phyloP scores from a whole-genome alignment of 2,797 vertebrate genomes.

The Periophthalmus magnuspinnatus region DNA sequence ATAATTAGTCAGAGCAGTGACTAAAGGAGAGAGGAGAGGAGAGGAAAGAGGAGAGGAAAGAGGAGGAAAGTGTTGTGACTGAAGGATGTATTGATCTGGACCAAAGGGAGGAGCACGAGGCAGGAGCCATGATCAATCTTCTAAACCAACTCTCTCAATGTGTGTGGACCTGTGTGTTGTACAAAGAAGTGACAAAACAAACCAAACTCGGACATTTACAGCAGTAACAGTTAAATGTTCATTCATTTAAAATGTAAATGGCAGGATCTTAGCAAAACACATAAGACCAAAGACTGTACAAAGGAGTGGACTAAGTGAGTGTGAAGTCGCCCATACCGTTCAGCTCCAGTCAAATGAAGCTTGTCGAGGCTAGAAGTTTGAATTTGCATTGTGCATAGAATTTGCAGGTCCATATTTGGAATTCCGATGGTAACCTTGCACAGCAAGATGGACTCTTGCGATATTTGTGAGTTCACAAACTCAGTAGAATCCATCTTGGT shows the following conservation, averaged over 20 bases:
- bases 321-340: no score
- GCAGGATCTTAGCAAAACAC: not conserved
- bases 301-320: no score
- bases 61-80: slow-evolving; percentile 75
- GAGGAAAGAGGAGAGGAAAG: slow-evolving; percentile 58
- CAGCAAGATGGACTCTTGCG: no score
- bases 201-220: not conserved
- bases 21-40: slow-evolving; percentile 45
- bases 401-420: no score
- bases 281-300: no score
- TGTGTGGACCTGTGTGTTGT: slow-evolving; percentile 64
- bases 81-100: slow-evolving; percentile 77
- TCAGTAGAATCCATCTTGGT: no score
- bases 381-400: no score
- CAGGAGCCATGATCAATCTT: slow-evolving; percentile 78
- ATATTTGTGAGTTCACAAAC: no score
- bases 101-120: slow-evolving; percentile 66
- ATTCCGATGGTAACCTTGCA: no score
- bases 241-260: not conserved
- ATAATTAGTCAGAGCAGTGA: slow-evolving; percentile 79
- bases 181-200: slow-evolving; percentile 41
- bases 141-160: slow-evolving; percentile 68
- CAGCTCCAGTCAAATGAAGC: no score
- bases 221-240: not conserved
- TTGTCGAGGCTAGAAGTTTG: no score